Conservation (phyloP, 2,888 invertebrate species). For the Agrotis ipsilon region DNA sequence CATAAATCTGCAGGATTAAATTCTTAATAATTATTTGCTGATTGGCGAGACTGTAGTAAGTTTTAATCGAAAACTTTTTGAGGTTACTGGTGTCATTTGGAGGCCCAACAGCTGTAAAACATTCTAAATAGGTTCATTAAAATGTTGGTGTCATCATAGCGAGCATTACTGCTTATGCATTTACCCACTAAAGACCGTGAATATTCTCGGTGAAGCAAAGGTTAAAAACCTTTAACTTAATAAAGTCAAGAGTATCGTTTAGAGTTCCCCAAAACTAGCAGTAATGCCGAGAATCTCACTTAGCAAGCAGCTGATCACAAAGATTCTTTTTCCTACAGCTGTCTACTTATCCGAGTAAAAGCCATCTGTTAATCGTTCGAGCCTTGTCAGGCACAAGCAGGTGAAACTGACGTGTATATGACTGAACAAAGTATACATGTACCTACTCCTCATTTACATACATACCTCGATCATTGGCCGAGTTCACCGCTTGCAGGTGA, state of each 20-base stretch:
- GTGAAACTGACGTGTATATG: slow-evolving; percentile 25
- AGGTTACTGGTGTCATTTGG: too few relatives aligned
- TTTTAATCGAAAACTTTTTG: too few relatives aligned
- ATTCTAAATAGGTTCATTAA: not conserved
- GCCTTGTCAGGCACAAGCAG: slow-evolving; percentile 24
- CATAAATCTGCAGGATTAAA: not conserved
- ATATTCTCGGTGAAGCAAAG: not conserved
- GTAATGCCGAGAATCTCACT: not conserved
- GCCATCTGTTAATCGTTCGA: slow-evolving; percentile 13
- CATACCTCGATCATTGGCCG: slow-evolving; percentile 33
- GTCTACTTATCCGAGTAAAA: slow-evolving; percentile 15
- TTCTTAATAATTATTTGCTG: too few relatives aligned
- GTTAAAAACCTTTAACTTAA: not conserved
- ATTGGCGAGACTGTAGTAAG: too few relatives aligned
- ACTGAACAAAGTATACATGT: slow-evolving; percentile 18
- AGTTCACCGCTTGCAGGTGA: slow-evolving; percentile 32
- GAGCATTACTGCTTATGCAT: too few relatives aligned
- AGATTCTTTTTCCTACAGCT: slow-evolving; percentile 9
- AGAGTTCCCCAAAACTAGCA: not conserved
- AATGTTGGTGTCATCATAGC: too few relatives aligned
- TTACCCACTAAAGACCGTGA: not conserved
- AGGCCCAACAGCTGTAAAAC: too few relatives aligned
- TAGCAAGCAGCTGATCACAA: not conserved
- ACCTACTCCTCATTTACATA: slow-evolving; percentile 40
- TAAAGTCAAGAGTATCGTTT: not conserved